Evolutionary conservation across 2,113 vertebrate genomes (phyloP).

Genomic region (Rhombomys opimus): DNA sequence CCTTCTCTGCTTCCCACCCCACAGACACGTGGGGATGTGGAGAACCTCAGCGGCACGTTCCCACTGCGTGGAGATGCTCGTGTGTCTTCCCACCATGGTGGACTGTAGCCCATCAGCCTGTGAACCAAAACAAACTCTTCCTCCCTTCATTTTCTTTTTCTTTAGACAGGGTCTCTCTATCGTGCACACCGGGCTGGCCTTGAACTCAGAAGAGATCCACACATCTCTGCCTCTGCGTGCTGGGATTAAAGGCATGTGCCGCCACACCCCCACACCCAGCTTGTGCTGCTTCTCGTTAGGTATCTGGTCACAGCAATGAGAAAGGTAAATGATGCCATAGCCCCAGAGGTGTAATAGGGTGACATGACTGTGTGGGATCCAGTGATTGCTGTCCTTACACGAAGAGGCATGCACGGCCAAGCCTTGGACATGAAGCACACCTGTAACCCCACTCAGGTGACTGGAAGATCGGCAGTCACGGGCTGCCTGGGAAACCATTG

Average conservation of each 20-base stretch:
- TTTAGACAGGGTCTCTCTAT: neutral
- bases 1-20: neutral
- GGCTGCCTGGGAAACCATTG: neutral
- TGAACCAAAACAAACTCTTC: neutral
- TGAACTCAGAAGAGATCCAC: neutral
- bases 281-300: neutral
- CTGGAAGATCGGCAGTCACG: neutral
- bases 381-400: neutral
- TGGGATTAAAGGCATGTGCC: neutral
- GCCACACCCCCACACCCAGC: neutral
- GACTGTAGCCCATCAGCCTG: neutral
- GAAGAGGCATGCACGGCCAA: neutral
- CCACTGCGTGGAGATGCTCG: neutral
- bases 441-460: neutral
- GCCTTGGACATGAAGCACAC: neutral
- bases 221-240: neutral
- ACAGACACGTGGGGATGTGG: neutral
- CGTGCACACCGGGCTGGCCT: neutral
- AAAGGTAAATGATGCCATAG: neutral
- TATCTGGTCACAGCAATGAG: neutral
- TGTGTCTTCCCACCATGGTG: neutral
- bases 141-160: neutral
- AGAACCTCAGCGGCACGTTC: neutral
- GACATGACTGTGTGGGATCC: neutral
- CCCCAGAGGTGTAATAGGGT: neutral